Base-by-base conservation (phyloP, 2,888 invertebrate species). In the Sinopyrophorus schimmeli region DNA sequence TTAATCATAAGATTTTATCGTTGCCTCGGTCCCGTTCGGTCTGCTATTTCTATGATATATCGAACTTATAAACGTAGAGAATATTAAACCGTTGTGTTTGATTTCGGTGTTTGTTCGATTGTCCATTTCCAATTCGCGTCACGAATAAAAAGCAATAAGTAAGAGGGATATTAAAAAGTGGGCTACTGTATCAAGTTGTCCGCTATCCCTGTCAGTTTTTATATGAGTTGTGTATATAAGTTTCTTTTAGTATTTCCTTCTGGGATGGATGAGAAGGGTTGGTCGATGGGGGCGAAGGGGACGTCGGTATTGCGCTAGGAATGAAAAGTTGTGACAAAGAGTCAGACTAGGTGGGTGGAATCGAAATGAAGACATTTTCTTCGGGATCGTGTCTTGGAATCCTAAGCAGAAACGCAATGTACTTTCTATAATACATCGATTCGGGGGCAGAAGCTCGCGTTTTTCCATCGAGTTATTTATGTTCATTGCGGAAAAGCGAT, bases 261-360 rank as follows among this genome's bases (percentile, higher is more conserved):
- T 27, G 31, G 27, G 38, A 41, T 48, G 42, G 26, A 14, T 17
- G 16, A 2, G 15, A 39, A 9, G 16, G 34, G 20, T 46, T 31
- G 17, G 30, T 17, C 12, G 20, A 44, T 47, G 40, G 30, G 53
- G 39, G 40, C 37, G 12, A 12, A 41, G 37, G 44, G 39, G 34
- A 39, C 21, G 28, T 31, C 26, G 17, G 54, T 49, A 47, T 50
- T 55, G 56, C 57, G 64, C 58, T 62, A 60, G 61, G 61, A 52
- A 65, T 65, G 65, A 66, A 64, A 66, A 66, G 63, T 66, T 64
- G 64, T 64, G 64, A 65, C 64, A 65, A 65, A 66, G 66, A 63
- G 60, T 62, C 62, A 53, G 59, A 55, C 55, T 57, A 51, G 62
- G 53, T 60, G 62, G 62, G 60, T 56, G 63, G 65, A 64, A 67